A percentile compares a stretch with the other conserved stretches of the same genome.
These are phyloP conservation scores for Hirtodrosophila alboralis DNA, from an alignment of 2,888 invertebrate genomes.

Conservation along the genomic window DNA sequence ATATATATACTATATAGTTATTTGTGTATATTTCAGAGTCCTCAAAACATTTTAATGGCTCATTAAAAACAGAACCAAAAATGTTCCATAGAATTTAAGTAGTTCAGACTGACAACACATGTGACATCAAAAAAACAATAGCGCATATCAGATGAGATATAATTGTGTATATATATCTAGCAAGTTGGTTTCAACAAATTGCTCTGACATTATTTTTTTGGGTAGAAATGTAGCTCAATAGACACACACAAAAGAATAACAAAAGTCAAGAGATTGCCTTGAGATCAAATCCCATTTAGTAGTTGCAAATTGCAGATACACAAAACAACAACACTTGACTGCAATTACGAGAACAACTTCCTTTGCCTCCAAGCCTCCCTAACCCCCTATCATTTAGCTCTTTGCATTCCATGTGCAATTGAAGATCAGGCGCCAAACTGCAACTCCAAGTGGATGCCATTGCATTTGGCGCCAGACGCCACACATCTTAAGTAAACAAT, in stretches of 20 bases:
- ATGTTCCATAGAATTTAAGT: conserved; percentile 58
- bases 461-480: conserved; percentile 53
- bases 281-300: conserved; percentile 38
- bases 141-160: conserved; percentile 5
- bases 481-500: conserved; percentile 45
- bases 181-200: conserved; percentile 63
- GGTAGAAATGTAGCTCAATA: background rate
- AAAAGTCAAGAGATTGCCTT: conserved; percentile 20
- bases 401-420: conserved; percentile 48
- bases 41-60: conserved; percentile 60
- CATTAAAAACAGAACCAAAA: conserved; percentile 52
- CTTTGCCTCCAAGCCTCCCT: background rate
- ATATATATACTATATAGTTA: no score
- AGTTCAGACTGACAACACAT: conserved; percentile 58
- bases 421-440: conserved; percentile 50
- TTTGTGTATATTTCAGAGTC: conserved; percentile 19
- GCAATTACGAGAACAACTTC: conserved; percentile 34
- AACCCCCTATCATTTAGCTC: conserved; percentile 8
- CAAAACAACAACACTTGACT: conserved; percentile 39
- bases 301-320: conserved; percentile 50
- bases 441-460: conserved; percentile 37
- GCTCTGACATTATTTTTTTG: conserved; percentile 57
- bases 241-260: conserved; percentile 2
- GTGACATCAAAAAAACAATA: conserved; percentile 56
- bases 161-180: conserved; percentile 50